phyloP scores from a whole-genome alignment of 2,888 invertebrate genomes.

The Pseudococcus viburni region DNA sequence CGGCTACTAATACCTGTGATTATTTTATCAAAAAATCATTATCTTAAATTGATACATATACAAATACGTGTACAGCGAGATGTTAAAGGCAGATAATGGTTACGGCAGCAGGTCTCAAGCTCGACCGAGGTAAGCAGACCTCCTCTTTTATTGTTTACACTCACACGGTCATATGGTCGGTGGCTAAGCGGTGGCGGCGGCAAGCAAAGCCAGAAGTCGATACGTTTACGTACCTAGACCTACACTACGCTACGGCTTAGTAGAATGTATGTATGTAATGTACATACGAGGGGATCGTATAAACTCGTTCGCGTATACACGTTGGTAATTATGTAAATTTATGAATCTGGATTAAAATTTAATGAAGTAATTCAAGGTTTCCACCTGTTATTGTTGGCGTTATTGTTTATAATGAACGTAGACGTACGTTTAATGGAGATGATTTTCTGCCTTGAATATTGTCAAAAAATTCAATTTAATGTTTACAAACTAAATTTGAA shows the following conservation, averaged over 20 bases:
- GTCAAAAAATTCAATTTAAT: too few relatives aligned
- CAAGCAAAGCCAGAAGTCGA: neutral
- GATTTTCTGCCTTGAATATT: neutral
- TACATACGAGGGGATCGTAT: neutral
- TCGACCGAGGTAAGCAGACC: constrained; percentile 21
- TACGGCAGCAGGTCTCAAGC: neutral
- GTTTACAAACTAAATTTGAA: too few relatives aligned
- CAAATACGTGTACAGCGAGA: neutral
- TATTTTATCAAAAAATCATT: constrained; percentile 54
- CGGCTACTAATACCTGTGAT: constrained; percentile 4
- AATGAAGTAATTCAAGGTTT: constrained; percentile 58
- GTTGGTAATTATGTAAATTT: constrained; percentile 45
- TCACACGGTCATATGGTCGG: neutral
- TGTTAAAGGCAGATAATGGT: constrained; percentile 15
- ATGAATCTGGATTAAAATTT: constrained; percentile 57
- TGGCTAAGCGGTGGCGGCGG: neutral
- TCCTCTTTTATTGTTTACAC: constrained; percentile 32
- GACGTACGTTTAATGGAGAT: neutral
- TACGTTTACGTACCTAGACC: constrained; percentile 9
- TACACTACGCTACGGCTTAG: neutral
- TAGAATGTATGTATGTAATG: neutral
- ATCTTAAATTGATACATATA: constrained; percentile 30
- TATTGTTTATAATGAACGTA: neutral
- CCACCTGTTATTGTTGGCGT: constrained; percentile 9
- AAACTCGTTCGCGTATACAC: constrained; percentile 41